Percentiles rank a stretch among this genome's conserved stretches.
Evolutionary conservation across 1,140 invertebrate species (phyloP).

Genomic region (Lepidotrigona ventralis): DNA sequence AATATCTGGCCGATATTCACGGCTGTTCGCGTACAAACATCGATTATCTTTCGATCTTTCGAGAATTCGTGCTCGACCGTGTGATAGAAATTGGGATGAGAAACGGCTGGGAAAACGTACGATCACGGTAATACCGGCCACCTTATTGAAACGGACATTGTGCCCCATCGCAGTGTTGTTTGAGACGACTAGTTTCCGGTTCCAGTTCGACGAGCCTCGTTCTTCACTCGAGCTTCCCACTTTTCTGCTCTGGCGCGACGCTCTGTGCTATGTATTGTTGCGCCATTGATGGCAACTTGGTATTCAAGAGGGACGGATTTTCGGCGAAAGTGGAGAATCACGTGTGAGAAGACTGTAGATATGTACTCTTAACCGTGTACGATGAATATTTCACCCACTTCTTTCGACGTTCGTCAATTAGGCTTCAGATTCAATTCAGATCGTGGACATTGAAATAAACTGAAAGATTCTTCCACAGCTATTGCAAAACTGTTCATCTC

Average conservation of each 20-base stretch:
- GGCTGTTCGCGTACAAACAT: not conserved
- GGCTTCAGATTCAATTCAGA: not conserved
- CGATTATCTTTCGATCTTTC: slow-evolving; percentile 15
- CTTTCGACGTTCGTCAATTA: not conserved
- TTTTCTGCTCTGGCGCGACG: too few species aligned
- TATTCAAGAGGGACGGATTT: not conserved
- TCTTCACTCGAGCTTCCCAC: too few species aligned
- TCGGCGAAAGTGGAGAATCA: not conserved
- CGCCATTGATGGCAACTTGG: not conserved
- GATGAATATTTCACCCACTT: not conserved
- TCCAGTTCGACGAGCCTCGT: not conserved
- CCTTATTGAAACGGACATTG: slow-evolving; percentile 29
- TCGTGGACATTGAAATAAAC: too few species aligned
- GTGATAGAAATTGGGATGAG: slow-evolving; percentile 18
- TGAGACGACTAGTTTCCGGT: not conserved
- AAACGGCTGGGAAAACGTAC: not conserved
- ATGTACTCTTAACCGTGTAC: not conserved
- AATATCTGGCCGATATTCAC: slow-evolving; percentile 1
- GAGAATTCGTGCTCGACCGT: not conserved
- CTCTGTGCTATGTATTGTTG: not conserved
- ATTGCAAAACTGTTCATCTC: too few species aligned
- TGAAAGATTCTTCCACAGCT: too few species aligned
- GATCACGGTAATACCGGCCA: not conserved
- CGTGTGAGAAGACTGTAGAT: not conserved
- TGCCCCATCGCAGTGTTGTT: not conserved